Conservation (phyloP, 2,113 vertebrate genomes). For the Lepus timidus region DNA sequence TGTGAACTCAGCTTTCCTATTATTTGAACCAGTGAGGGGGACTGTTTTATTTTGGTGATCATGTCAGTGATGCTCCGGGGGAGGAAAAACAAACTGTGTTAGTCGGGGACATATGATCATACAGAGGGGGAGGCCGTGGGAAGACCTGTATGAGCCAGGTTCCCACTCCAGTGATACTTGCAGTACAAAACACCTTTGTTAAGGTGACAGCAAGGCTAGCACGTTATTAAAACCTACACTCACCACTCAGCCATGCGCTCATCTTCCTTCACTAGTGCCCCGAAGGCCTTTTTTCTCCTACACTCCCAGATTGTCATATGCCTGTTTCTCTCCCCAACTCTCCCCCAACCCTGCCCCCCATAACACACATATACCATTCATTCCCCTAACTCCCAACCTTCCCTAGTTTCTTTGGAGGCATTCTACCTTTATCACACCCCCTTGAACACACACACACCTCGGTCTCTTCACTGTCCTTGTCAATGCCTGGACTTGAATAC, state of each 20-base stretch:
- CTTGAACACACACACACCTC: not conserved
- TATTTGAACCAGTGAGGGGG: not conserved
- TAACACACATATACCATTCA: not conserved
- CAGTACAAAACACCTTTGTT: not conserved
- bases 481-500: not conserved
- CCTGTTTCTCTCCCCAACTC: not conserved
- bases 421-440: not conserved
- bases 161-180: not conserved
- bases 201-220: not conserved
- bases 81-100: not conserved
- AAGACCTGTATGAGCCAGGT: not conserved
- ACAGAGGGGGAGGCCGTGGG: not conserved
- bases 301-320: not conserved
- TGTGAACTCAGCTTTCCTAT: conserved; percentile 21
- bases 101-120: not conserved
- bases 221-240: not conserved
- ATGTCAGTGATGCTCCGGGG: not conserved
- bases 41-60: not conserved
- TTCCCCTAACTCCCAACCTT: not conserved
- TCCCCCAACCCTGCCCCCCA: too few relatives aligned
- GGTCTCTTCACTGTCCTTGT: not conserved
- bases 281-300: not conserved
- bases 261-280: not conserved
- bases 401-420: not conserved
- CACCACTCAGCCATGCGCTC: not conserved